Conservation (phyloP, 1,140 invertebrate species). For the Aleiodes sp. region DNA sequence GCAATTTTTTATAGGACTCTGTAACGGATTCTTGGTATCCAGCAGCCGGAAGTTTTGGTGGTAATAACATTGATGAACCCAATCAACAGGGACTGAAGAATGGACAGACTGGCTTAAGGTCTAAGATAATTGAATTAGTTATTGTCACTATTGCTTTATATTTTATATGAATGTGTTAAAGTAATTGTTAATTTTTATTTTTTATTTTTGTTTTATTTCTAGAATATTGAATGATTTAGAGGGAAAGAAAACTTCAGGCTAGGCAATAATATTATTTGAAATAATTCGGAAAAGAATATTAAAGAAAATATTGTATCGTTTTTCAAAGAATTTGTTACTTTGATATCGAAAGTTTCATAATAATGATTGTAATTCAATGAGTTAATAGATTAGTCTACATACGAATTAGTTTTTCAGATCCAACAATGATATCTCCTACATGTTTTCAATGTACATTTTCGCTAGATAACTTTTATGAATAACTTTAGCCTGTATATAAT, state of each 20-base stretch:
- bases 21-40: slow-evolving; percentile 65
- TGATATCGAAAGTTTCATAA: not conserved
- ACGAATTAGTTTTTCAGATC: not conserved
- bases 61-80: slow-evolving; percentile 70
- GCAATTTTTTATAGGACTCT: slow-evolving; percentile 42
- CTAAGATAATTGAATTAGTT: slow-evolving; percentile 20
- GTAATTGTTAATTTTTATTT: not conserved
- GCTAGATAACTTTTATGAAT: not conserved
- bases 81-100: slow-evolving; percentile 69
- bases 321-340: not conserved
- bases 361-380: not conserved
- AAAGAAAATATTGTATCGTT: not conserved
- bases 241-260: slow-evolving; percentile 6
- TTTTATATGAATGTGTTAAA: slow-evolving; percentile 17
- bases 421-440: not conserved
- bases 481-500: not conserved
- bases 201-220: no score
- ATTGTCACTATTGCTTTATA: slow-evolving; percentile 25
- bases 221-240: no score
- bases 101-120: slow-evolving; percentile 29
- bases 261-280: slow-evolving; percentile 18
- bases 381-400: not conserved
- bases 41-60: slow-evolving; percentile 64
- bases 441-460: slow-evolving; percentile 5
- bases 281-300: slow-evolving; percentile 7